A percentile compares a stretch with the other conserved stretches of the same genome.
These are phyloP conservation scores for Sebastes nivosus DNA, from an alignment of 2,797 vertebrate species.

Conservation along the genomic window DNA sequence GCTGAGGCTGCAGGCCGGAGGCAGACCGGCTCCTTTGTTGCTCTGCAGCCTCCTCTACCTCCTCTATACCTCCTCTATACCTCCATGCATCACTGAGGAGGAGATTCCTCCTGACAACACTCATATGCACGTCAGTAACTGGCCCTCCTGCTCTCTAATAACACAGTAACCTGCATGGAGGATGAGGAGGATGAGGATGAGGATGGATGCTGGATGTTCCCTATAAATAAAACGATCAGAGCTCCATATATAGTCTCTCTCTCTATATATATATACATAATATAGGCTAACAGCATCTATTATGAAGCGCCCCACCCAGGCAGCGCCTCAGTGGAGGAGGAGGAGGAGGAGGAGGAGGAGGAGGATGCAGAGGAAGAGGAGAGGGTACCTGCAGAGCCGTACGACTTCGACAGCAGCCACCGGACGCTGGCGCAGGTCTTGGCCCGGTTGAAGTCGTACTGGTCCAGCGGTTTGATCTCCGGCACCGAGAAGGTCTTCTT, in stretches of 20 bases:
- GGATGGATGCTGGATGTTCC: slow-evolving; percentile 9
- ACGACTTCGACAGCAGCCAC: slow-evolving; percentile 88
- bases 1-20: background rate
- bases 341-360: background rate
- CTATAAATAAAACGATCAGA: no score
- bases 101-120: slow-evolving; percentile 25
- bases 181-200: background rate
- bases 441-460: slow-evolving; percentile 87
- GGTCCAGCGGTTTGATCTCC: slow-evolving; percentile 91
- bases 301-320: slow-evolving; percentile 68
- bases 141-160: background rate
- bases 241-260: no score
- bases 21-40: slow-evolving; percentile 44
- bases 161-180: background rate
- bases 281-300: background rate
- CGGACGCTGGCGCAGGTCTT: slow-evolving; percentile 88
- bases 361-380: background rate
- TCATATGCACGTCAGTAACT: background rate
- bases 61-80: background rate
- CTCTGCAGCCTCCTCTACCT: slow-evolving; percentile 16
- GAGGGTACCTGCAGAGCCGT: slow-evolving; percentile 85
- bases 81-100: background rate
- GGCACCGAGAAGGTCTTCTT: slow-evolving; percentile 86
- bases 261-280: background rate
- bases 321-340: background rate